A percentile compares a stretch with the other conserved stretches of the same genome.
These are phyloP conservation scores for Argyresthia albistria DNA, from an alignment of 2,888 invertebrate species.

Conservation along the genomic window DNA sequence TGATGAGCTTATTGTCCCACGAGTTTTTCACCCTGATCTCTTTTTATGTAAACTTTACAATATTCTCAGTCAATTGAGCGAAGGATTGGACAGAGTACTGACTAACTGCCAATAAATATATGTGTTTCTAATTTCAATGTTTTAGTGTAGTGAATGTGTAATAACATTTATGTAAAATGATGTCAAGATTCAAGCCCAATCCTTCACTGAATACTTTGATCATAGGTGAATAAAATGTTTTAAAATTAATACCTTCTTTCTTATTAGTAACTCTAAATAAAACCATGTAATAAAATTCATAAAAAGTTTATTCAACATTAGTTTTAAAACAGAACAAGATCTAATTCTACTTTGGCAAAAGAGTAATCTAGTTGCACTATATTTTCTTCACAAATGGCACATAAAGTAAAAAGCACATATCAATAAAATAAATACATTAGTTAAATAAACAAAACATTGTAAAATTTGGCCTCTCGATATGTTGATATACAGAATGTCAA, in stretches of 20 bases:
- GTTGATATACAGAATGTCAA: conserved; percentile 28
- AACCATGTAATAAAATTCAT: conserved; percentile 13
- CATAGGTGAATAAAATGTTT: conserved; percentile 61
- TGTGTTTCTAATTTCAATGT: conserved; percentile 14
- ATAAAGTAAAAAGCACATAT: conserved; percentile 13
- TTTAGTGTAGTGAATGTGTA: not conserved
- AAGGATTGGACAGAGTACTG: conserved; percentile 38
- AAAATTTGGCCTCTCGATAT: conserved; percentile 60
- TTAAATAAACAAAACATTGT: conserved; percentile 24
- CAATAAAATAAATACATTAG: conserved; percentile 21
- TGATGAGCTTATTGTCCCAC: conserved; percentile 46
- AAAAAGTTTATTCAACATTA: conserved; percentile 23
- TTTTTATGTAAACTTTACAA: conserved; percentile 57
- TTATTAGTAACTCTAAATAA: conserved; percentile 15
- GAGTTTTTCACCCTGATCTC: conserved; percentile 55
- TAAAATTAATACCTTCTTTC: conserved; percentile 31
- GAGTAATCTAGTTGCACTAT: conserved; percentile 41
- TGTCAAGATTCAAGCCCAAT: conserved; percentile 23
- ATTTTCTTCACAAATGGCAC: conserved; percentile 45
- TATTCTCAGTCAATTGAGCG: conserved; percentile 32
- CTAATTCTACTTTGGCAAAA: conserved; percentile 23
- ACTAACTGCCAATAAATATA: conserved; percentile 6
- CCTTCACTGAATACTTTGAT: conserved; percentile 47
- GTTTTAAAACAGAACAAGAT: conserved; percentile 27
- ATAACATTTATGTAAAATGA: conserved; percentile 18